Percentiles rank a stretch among this genome's conserved stretches.
Conservation (phyloP, 2,797 vertebrate genomes). For the Sebastes trivittatus region DNA sequence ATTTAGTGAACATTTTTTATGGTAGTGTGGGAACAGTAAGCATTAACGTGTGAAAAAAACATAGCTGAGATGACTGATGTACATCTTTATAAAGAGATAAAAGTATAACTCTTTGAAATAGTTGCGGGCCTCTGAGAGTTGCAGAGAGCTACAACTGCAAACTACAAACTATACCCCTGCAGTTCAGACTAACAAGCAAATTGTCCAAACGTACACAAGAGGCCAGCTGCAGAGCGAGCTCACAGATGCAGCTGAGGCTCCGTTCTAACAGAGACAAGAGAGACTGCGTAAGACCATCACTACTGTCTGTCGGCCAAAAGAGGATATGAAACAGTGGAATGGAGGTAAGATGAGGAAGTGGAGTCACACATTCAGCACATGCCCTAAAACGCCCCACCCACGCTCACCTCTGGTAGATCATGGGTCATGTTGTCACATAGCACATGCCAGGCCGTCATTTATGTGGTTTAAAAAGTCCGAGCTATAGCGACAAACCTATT, state of each 20-base stretch:
- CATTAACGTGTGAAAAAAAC: background rate
- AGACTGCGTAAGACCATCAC: slow-evolving; percentile 30
- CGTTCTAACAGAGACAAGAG: slow-evolving; percentile 26
- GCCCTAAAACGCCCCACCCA: slow-evolving; percentile 65
- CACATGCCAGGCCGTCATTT: slow-evolving; percentile 61
- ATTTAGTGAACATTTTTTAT: background rate
- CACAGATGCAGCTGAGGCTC: slow-evolving; percentile 21
- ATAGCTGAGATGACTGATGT: background rate
- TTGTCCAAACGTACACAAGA: slow-evolving; percentile 16
- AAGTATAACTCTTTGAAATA: background rate
- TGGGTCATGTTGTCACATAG: slow-evolving; percentile 73
- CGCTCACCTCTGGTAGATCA: slow-evolving; percentile 71
- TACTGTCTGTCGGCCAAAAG: slow-evolving; percentile 64
- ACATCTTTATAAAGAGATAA: background rate
- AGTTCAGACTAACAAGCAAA: slow-evolving; percentile 35
- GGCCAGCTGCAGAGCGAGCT: slow-evolving; percentile 16
- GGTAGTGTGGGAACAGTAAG: background rate
- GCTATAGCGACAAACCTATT: background rate
- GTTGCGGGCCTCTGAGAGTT: background rate
- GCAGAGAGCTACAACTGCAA: background rate
- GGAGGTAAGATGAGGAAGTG: slow-evolving; percentile 74
- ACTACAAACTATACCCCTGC: slow-evolving; percentile 6
- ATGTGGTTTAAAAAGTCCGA: slow-evolving; percentile 44
- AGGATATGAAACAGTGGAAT: slow-evolving; percentile 73
- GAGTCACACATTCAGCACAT: slow-evolving; percentile 80